These are phyloP conservation scores for Brassicogethes aeneus DNA, from an alignment of 2,888 invertebrate species.

Conservation along the genomic window DNA sequence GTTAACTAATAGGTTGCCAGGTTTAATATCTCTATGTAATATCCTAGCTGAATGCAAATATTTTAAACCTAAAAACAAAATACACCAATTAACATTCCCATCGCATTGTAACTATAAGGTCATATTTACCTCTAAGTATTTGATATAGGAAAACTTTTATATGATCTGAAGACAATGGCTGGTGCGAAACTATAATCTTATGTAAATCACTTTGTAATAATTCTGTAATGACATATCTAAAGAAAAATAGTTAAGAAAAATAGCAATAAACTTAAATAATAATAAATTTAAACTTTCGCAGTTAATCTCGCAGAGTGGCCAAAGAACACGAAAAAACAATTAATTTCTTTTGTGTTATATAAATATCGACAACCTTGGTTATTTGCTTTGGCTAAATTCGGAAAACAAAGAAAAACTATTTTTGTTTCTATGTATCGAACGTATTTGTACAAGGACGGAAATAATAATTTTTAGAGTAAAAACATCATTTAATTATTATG, in stretches of 20 bases:
- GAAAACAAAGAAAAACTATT: neutral
- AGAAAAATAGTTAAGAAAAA: slow-evolving; percentile 21
- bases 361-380: neutral
- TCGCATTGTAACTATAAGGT: too few relatives aligned
- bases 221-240: slow-evolving; percentile 98
- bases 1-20: slow-evolving; percentile 97
- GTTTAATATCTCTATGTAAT: slow-evolving; percentile 97
- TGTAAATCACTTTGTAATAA: slow-evolving; percentile 99
- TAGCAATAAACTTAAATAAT: slow-evolving; percentile 6
- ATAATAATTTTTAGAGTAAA: too few relatives aligned
- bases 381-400: too few relatives aligned
- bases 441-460: too few relatives aligned
- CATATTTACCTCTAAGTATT: slow-evolving; percentile 84
- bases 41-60: slow-evolving; percentile 98
- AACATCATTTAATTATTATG: too few relatives aligned
- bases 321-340: too few relatives aligned
- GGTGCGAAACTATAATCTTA: slow-evolving; percentile 99
- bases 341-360: neutral
- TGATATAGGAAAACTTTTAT: slow-evolving; percentile 99
- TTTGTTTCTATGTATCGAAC: too few relatives aligned
- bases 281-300: too few relatives aligned
- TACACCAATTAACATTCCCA: too few relatives aligned
- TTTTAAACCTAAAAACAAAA: slow-evolving; percentile 69
- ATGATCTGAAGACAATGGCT: slow-evolving; percentile 97
- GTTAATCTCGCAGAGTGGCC: too few relatives aligned